Conservation (phyloP, 92 coral and sea anemone species). For the Zoanthus sansibaricus region DNA sequence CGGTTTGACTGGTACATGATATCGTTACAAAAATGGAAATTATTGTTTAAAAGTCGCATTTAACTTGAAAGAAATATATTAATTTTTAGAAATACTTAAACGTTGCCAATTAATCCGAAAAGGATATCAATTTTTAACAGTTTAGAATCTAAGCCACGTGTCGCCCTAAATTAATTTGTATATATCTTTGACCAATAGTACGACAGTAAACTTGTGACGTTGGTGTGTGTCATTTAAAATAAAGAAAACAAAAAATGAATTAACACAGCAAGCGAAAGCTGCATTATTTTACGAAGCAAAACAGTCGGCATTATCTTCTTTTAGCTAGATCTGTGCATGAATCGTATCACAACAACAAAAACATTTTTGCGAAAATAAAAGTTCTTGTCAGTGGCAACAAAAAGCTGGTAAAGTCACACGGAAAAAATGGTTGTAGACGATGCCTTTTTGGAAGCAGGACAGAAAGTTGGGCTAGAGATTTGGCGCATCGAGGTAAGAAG, state of each 20-base stretch:
- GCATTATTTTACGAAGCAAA: slow-evolving; percentile 11
- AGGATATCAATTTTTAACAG: not conserved
- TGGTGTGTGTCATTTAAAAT: slow-evolving; percentile 18
- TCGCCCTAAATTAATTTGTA: slow-evolving; percentile 15
- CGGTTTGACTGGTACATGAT: no score
- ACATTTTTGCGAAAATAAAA: not conserved
- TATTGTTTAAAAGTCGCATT: no score
- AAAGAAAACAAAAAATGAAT: not conserved
- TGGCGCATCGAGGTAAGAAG: slow-evolving; percentile 96
- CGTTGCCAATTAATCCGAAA: no score
- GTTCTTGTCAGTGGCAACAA: not conserved
- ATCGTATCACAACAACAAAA: not conserved
- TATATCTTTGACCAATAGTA: slow-evolving; percentile 4
- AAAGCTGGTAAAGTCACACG: not conserved
- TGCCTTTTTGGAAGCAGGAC: slow-evolving; percentile 90
- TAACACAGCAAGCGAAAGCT: not conserved
- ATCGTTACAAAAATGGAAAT: no score
- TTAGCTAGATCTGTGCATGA: slow-evolving; percentile 8
- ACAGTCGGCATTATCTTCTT: slow-evolving; percentile 1
- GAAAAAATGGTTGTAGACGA: slow-evolving; percentile 86
- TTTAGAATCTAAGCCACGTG: slow-evolving; percentile 37
- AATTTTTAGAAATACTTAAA: no score
- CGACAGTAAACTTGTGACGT: slow-evolving; percentile 25
- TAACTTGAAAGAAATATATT: no score
- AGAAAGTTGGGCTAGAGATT: slow-evolving; percentile 86